Conservation (phyloP, 2,113 vertebrate genomes). For the Actinemys pallida region DNA sequence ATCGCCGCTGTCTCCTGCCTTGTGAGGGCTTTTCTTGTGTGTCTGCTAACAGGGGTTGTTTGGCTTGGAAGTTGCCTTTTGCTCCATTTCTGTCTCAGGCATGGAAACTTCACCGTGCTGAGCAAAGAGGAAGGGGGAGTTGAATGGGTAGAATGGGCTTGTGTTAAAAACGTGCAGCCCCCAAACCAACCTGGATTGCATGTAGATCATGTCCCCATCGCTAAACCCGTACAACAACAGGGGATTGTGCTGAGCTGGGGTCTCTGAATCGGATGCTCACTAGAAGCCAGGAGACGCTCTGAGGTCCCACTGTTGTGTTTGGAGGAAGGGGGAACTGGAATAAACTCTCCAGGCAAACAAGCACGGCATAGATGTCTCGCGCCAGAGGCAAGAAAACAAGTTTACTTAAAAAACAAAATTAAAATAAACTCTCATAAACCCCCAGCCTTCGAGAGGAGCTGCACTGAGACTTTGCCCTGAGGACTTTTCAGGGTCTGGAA, state of each 20-base stretch:
- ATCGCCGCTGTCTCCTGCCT: constrained; percentile 7
- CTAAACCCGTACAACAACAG: constrained; percentile 19
- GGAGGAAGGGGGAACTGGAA: constrained; percentile 38
- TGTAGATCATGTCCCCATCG: background rate
- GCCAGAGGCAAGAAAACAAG: constrained; percentile 44
- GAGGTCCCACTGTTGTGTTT: constrained; percentile 70
- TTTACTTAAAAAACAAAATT: constrained; percentile 53
- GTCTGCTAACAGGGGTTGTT: constrained; percentile 46
- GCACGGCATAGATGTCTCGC: constrained; percentile 9
- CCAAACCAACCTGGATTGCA: background rate
- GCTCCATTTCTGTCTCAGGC: background rate
- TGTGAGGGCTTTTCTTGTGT: constrained; percentile 38
- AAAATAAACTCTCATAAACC: background rate
- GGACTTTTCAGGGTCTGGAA: constrained; percentile 27
- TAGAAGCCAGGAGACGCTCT: constrained; percentile 57
- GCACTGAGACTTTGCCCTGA: background rate
- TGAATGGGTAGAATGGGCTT: background rate
- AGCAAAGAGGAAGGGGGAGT: background rate
- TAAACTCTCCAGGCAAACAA: constrained; percentile 67
- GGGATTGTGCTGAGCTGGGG: background rate
- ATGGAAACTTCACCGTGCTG: background rate
- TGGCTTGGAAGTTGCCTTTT: constrained; percentile 59
- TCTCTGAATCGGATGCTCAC: constrained; percentile 25
- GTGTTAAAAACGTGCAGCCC: background rate
- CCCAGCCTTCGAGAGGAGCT: background rate